These are phyloP conservation scores for Phasianus colchicus DNA, from an alignment of 2,113 vertebrate species.

Conservation along the genomic window DNA sequence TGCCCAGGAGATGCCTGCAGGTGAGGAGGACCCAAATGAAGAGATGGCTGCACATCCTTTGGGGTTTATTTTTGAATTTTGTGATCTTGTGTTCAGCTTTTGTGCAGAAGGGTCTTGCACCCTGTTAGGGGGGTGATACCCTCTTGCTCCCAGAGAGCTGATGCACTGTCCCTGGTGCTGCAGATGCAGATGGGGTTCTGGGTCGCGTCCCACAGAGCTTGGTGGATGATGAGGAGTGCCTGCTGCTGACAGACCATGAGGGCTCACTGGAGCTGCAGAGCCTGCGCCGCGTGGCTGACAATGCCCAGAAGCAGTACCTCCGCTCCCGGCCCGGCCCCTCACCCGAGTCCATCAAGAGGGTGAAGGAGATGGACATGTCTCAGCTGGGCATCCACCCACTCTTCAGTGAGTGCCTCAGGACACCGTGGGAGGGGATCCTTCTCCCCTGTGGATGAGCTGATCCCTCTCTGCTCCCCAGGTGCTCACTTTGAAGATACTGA, in stretches of 20 bases:
- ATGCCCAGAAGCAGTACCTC: conserved; percentile 93
- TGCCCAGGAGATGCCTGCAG: conserved; percentile 67
- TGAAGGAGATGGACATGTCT: conserved; percentile 84
- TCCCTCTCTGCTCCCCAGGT: conserved; percentile 69
- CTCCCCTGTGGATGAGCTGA: background rate
- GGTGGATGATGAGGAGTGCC: conserved; percentile 89
- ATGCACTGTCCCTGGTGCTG: accelerated
- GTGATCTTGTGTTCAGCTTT: no score
- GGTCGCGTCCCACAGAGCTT: conserved; percentile 92
- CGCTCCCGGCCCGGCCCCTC: conserved; percentile 90
- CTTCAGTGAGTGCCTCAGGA: conserved; percentile 80
- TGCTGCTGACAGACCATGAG: conserved; percentile 81
- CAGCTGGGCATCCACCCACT: conserved; percentile 89
- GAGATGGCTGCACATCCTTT: no score
- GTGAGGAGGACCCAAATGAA: conserved; percentile 58
- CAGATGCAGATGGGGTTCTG: conserved; percentile 79
- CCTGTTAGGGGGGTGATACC: accelerated
- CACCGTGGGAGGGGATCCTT: accelerated
- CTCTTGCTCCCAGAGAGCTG: background rate
- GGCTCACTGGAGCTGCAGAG: conserved; percentile 86
- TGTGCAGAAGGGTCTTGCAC: no score
- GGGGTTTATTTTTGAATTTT: background rate
- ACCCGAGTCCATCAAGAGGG: conserved; percentile 90
- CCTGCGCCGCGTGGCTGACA: conserved; percentile 82
- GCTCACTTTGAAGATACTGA: conserved; percentile 84